Conservation (phyloP, 2,888 invertebrate species). For the Leptopterna dolabrata region DNA sequence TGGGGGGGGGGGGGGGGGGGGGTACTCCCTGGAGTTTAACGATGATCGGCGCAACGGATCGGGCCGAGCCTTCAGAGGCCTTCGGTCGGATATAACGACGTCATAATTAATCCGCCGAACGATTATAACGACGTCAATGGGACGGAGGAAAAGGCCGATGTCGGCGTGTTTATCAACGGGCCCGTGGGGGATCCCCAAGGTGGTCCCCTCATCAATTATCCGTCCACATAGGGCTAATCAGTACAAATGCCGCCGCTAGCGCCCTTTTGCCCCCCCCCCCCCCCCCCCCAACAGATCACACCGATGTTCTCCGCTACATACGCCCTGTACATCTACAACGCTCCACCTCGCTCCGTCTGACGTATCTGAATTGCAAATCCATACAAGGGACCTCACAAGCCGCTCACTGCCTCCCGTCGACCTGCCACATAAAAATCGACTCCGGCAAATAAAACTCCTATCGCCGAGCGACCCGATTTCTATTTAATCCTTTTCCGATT, state of each 20-base stretch:
- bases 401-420: too few relatives aligned
- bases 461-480: too few relatives aligned
- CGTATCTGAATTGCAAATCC: neutral
- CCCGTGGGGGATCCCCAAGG: neutral
- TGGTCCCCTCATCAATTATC: neutral
- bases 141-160: neutral
- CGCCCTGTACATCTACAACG: neutral
- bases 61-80: neutral
- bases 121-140: neutral
- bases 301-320: neutral
- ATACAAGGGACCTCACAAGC: neutral
- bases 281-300: neutral
- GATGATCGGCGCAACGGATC: neutral
- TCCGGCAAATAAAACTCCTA: too few relatives aligned
- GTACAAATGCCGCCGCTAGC: neutral
- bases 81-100: neutral
- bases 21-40: neutral
- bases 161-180: neutral
- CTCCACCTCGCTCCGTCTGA: neutral
- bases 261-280: neutral
- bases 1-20: too few relatives aligned
- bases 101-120: neutral
- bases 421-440: too few relatives aligned
- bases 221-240: neutral
- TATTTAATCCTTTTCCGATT: too few relatives aligned